Base-by-base conservation (phyloP, 2,888 invertebrate species). In the Micropterix aruncella region DNA sequence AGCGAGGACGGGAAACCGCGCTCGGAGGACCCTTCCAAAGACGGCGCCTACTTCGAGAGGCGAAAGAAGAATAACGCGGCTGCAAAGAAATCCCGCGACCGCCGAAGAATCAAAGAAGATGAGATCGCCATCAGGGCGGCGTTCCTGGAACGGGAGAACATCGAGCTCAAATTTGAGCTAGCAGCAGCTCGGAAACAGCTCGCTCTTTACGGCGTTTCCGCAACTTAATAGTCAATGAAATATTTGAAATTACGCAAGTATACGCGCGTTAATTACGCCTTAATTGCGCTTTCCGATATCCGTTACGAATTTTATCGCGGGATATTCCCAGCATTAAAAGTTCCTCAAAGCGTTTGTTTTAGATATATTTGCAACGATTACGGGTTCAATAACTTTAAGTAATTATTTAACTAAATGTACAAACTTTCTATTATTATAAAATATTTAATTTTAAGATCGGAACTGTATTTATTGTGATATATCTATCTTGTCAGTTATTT, bases 41-140 rank as follows among this genome's bases (percentile, higher is more conserved):
- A 93, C 58, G 84, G 85, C 2, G 79, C 84, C 0, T 96, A 96
- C 59, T 83, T 84, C 69, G 92, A 89, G 54, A 77, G 92, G 45
- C 68, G 95, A 7, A 77, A 86, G 51, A 89, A 91, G 58, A 96
- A 96, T 61, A 96, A 96, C 60, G 88, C 84, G 50, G 95, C 96
- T 0, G 96, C 96, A 1, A 96, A 96, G 62, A 76, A 92, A 52
- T 94, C 93, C 0, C 73, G 96, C 2, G 95, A 96, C 56, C 80
- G 91, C 1, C 72, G 96, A 46, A 74, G 92, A 53, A 79, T 86
- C 38, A 88, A 94, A 54, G 95, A 96, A 60, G 91, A 94, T 52
- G 90, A 92, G 54, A 82, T 94, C 42, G 91, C 93, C 0, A 83
- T 94, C 37, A 73, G 91, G 46, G 90, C 91, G 1, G 84, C 88